Base-by-base conservation (phyloP, 2,888 invertebrate species). In the Kuschelorhynchus macadamiae region DNA sequence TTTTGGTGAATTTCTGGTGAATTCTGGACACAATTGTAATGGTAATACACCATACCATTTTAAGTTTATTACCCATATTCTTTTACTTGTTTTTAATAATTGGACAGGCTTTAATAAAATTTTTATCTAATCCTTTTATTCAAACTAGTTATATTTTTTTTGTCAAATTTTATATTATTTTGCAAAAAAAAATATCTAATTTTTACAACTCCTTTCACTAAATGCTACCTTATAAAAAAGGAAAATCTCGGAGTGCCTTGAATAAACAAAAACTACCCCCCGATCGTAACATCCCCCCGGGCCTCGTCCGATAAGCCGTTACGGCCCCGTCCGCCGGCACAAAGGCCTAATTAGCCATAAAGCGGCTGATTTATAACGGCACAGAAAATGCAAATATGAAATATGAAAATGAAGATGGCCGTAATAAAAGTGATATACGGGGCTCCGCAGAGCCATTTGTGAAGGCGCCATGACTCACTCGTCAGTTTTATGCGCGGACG, bases 401-500 rank as follows among this genome's bases (percentile, higher is more conserved):
- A 86, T 86, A 86, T 86, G 86, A 86, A 86, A 85, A 86, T 86
- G 85, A 85, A 85, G 85, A 85, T 85, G 85, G 84, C 89, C 88
- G 89, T 90, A 90, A 90, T 90, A 90, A 90, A 90, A 90, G 88
- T 90, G 90, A 90, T 90, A 89, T 90, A 90, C 87, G 88, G 88
- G 88, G 88, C 90, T 89, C 90, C 88, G 88, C 88, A 88, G 90
- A 87, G 90, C 90, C 90, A 89, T 90, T 71, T 87, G 88, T 87
- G 86, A 86, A 87, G 87, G 87, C 87, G 87, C 87, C 86, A 84
- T 87, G 85, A 85, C 84, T 87, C 88, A 87, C 89, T 90, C 90
- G 90, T 90, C 90, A 90, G 89, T 86, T 89, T 89, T 90, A 89
- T 89, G 86, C 87, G 82, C 85, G 85, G 88, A 89, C 89, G 90